Evolutionary conservation across 2,888 invertebrate species (phyloP), one percentile per base, ranked within the genome.

Genomic region (Phanerotoma sp.): DNA sequence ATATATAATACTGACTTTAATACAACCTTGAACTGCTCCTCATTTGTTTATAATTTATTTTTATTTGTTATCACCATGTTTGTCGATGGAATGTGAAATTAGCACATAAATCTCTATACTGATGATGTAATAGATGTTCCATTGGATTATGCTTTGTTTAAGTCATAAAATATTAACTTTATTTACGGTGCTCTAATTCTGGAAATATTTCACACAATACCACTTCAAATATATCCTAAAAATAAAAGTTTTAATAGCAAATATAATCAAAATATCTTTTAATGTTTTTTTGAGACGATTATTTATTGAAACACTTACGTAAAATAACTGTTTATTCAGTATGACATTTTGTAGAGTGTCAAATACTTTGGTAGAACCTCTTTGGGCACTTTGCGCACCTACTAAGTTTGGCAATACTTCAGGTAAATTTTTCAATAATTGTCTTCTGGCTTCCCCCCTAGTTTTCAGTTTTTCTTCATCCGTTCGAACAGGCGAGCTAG

Each of bases 281-380:
- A n/a, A n/a, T n/a, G n/a, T n/a, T n/a, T n/a, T n/a, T n/a, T n/a
- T n/a, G n/a, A n/a, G n/a, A n/a, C n/a, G n/a, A n/a, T n/a, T 15
- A n/a, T 2, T 35, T 35, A n/a, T 6, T n/a, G n/a, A 35, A 35
- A 3, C 5, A 84, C 91, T 87, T 75, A 93, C 94, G 79, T 94
- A 94, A 79, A 93, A 89, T 38, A 95, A 80, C 71, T 94, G 93
- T 72, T 94, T 94, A 78, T 95, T 95, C 71, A 93, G 86, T 69
- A 85, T 84, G 59, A 86, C 85, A 77, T 93, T 86, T 78, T 95
- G 95, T 62, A 94, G 79, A 46, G 90, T 88, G 73, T 91, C 87
- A 77, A 94, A 94, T 54, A 94, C 86, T 77, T 93, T 93, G 62
- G 86, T 85, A 1, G 91, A 87, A 41, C 95, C 95, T 62, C 88